phyloP scores from a whole-genome alignment of 1,140 invertebrate species.

The Calliphora vicina region DNA sequence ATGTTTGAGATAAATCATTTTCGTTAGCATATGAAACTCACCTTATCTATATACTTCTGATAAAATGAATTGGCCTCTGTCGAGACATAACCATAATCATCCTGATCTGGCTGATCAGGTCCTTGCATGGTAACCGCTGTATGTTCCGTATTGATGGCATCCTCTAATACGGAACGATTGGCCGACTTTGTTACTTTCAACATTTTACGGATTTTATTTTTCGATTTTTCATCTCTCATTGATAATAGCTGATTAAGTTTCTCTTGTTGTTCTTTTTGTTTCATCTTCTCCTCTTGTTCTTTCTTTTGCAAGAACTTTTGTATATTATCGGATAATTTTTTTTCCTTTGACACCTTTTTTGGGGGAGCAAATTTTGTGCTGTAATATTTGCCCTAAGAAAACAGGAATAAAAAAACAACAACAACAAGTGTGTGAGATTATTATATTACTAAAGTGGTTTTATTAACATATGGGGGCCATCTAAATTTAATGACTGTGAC shows the following conservation, averaged over 20 bases:
- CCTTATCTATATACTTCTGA: conserved; percentile 85
- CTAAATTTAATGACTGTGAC: conserved; percentile 25
- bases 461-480: conserved; percentile 13
- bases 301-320: conserved; percentile 83
- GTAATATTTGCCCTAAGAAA: conserved; percentile 70
- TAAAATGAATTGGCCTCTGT: conserved; percentile 82
- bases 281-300: conserved; percentile 78
- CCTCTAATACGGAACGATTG: conserved; percentile 84
- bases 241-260: conserved; percentile 75
- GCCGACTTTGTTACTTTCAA: conserved; percentile 83
- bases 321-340: conserved; percentile 76
- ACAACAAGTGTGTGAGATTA: conserved; percentile 14
- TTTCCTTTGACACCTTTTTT: conserved; percentile 78
- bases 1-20: not conserved
- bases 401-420: conserved; percentile 12
- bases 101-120: conserved; percentile 82
- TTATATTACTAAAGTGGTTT: not conserved
- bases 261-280: conserved; percentile 70
- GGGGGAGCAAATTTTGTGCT: conserved; percentile 81
- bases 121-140: conserved; percentile 78
- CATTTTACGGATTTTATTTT: conserved; percentile 72
- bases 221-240: conserved; percentile 77
- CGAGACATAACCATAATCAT: conserved; percentile 90
- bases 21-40: too few species aligned
- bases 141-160: conserved; percentile 80